Conservation (phyloP, 1,140 invertebrate genomes). For the Semibalanus balanoides region DNA sequence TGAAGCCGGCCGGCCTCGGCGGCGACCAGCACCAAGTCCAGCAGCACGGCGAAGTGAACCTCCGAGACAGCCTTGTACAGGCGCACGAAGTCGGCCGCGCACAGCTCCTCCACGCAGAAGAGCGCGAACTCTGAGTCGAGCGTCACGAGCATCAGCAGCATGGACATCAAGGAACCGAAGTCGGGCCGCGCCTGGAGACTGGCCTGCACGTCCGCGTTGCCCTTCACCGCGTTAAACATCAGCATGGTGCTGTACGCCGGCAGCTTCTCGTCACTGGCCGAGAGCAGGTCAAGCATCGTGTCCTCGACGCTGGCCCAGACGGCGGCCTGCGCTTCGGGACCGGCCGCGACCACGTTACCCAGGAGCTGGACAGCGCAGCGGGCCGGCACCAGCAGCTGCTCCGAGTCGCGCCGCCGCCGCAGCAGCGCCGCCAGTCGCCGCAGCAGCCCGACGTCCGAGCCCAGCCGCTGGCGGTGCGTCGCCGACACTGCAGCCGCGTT, state of each 20-base stretch:
- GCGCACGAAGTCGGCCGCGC: not conserved
- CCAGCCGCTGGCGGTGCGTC: not conserved
- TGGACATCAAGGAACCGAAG: not conserved
- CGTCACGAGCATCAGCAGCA: not conserved
- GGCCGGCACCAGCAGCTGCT: not conserved
- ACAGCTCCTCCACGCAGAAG: not conserved
- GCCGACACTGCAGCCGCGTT: not conserved
- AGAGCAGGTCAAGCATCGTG: not conserved
- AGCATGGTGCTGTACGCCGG: not conserved
- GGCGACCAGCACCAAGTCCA: not conserved
- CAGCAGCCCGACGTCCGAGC: not conserved
- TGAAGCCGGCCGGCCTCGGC: not conserved
- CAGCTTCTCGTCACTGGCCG: not conserved
- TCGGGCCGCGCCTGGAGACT: not conserved
- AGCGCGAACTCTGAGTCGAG: not conserved
- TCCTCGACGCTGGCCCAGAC: not conserved
- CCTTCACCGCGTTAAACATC: not conserved
- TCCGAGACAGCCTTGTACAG: not conserved
- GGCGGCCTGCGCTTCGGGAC: not conserved
- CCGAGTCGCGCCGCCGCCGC: no score
- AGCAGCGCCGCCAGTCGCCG: not conserved
- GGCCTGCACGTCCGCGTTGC: not conserved
- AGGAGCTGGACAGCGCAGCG: not conserved
- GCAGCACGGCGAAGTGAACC: not conserved
- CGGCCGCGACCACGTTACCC: not conserved